Evolutionary conservation across 2,797 vertebrate genomes (phyloP).

Genomic region (Microtus obscurus): DNA sequence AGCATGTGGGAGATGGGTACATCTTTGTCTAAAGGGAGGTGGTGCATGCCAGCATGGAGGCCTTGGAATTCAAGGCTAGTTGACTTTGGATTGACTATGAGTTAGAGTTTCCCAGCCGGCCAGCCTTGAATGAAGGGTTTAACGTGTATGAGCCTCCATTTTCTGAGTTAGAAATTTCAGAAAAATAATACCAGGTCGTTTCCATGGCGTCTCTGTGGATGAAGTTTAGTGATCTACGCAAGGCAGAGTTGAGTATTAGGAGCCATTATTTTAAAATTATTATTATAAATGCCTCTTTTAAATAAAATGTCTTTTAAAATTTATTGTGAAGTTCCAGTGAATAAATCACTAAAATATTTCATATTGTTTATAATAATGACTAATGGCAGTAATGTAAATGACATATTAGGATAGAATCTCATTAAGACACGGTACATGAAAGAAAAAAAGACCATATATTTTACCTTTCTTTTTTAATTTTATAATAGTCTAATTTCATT

Average conservation of each 20-base stretch:
- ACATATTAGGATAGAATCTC: background rate
- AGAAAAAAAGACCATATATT: background rate
- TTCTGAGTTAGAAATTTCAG: background rate
- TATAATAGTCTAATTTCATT: background rate
- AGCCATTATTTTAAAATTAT: background rate
- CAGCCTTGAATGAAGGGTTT: background rate
- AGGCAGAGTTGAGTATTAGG: background rate
- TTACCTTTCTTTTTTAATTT: background rate
- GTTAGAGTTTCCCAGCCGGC: background rate
- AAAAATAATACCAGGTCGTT: background rate
- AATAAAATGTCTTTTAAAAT: background rate
- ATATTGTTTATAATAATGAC: background rate
- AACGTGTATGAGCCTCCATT: background rate
- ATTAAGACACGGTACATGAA: background rate
- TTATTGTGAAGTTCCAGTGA: background rate
- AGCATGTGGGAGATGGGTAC: background rate
- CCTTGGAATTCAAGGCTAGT: background rate
- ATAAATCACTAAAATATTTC: background rate
- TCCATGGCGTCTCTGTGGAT: background rate
- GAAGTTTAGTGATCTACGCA: background rate
- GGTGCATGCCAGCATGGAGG: background rate
- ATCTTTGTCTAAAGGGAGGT: no score
- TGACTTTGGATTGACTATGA: background rate
- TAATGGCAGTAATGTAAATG: background rate
- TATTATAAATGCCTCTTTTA: background rate